These are phyloP conservation scores for Hypothenemus hampei DNA, from an alignment of 1,140 invertebrate species.

Conservation along the genomic window DNA sequence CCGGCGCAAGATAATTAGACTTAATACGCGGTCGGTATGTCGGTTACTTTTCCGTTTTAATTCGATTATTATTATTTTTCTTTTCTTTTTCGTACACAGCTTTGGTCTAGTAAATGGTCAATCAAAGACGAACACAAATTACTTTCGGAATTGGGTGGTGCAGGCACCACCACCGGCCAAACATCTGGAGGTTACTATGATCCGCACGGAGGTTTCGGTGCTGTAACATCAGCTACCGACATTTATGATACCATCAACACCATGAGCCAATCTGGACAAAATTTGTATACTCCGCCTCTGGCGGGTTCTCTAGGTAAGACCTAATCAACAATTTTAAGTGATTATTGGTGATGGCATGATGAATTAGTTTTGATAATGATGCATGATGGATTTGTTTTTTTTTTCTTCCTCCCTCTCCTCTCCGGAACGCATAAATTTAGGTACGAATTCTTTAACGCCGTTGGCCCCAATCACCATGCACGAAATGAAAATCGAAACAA, in stretches of 20 bases:
- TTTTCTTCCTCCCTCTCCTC: too few relatives aligned
- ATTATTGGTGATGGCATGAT: too few relatives aligned
- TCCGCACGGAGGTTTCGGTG: constrained; percentile 55
- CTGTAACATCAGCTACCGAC: constrained; percentile 56
- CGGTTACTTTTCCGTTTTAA: neutral
- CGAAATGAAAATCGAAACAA: constrained; percentile 63
- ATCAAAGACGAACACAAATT: constrained; percentile 85
- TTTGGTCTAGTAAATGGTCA: constrained; percentile 82
- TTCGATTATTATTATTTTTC: neutral
- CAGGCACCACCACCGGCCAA: constrained; percentile 47
- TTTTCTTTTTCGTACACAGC: constrained; percentile 51
- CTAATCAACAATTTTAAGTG: constrained; percentile 1
- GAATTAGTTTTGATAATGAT: too few relatives aligned
- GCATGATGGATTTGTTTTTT: too few relatives aligned
- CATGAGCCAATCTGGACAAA: constrained; percentile 62
- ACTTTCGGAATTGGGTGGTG: constrained; percentile 69
- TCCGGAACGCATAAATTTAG: constrained; percentile 38
- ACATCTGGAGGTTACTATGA: constrained; percentile 57
- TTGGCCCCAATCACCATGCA: constrained; percentile 74
- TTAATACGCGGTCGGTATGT: too few relatives aligned
- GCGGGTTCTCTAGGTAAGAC: constrained; percentile 64
- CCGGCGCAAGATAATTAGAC: too few relatives aligned
- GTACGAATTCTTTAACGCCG: constrained; percentile 65
- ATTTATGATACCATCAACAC: constrained; percentile 71
- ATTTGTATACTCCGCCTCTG: constrained; percentile 72